Percentiles rank a stretch among this genome's conserved stretches.
These are phyloP conservation scores for Anguilla rostrata DNA, from an alignment of 2,113 vertebrate genomes.

Conservation along the genomic window DNA sequence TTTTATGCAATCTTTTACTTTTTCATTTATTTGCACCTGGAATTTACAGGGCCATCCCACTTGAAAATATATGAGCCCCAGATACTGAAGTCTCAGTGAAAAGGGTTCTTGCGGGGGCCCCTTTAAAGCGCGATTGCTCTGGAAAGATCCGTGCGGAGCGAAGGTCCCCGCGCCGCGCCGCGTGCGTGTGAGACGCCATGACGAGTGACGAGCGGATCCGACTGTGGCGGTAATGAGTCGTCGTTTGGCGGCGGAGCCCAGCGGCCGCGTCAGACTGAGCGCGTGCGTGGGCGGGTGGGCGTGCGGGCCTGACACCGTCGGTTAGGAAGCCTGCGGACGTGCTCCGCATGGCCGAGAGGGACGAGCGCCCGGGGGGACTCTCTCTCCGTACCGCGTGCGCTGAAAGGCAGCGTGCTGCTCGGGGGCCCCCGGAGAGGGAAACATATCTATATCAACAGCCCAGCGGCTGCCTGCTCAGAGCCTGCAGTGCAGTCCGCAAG, in stretches of 20 bases:
- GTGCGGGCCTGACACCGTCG: not conserved
- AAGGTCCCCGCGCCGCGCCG: not conserved
- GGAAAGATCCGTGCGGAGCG: not conserved
- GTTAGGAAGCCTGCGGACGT: not conserved
- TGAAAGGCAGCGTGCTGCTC: not conserved
- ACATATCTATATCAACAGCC: not conserved
- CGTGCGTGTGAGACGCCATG: not conserved
- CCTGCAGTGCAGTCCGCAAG: not conserved
- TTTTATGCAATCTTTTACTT: not conserved
- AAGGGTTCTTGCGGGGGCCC: not conserved
- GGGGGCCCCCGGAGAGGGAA: not conserved
- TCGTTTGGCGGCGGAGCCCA: not conserved
- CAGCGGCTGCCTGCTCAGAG: not conserved
- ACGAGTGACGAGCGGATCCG: not conserved
- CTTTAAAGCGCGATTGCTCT: not conserved
- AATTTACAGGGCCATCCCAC: not conserved
- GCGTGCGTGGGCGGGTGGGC: conserved; percentile 3
- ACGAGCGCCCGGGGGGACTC: not conserved
- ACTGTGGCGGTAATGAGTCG: not conserved
- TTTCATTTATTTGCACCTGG: not conserved
- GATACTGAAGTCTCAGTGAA: not conserved
- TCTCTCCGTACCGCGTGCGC: not conserved
- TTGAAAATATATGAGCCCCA: not conserved
- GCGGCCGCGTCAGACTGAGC: not conserved
- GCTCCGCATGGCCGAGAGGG: not conserved